phyloP scores from a whole-genome alignment of 2,888 invertebrate species.

The Steinernema scapterisci region DNA sequence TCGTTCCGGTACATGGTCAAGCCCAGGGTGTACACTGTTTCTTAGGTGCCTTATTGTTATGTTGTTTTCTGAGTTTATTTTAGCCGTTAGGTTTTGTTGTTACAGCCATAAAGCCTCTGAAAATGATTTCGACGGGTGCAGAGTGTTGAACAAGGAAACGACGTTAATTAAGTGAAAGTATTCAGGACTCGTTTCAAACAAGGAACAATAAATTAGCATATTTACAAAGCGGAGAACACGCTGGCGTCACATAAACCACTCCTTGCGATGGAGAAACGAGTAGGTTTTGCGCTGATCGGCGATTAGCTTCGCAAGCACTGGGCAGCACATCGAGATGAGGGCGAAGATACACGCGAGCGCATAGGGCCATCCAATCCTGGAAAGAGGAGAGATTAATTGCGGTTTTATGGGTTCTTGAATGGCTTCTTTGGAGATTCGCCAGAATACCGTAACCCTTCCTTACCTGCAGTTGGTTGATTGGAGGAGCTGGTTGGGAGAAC shows the following conservation, averaged over 20 bases:
- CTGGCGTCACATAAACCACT: slow-evolving; percentile 11
- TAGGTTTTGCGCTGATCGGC: slow-evolving; percentile 40
- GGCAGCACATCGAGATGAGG: slow-evolving; percentile 42
- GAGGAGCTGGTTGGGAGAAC: slow-evolving; percentile 41
- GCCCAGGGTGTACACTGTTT: slow-evolving; percentile 60
- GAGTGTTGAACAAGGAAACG: background rate
- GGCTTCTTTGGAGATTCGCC: background rate
- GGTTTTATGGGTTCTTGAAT: slow-evolving; percentile 1
- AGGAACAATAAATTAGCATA: slow-evolving; percentile 9
- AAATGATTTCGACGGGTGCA: background rate
- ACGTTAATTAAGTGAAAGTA: background rate
- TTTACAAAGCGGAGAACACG: background rate
- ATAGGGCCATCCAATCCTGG: slow-evolving; percentile 46
- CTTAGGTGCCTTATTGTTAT: slow-evolving; percentile 40
- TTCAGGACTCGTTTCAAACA: background rate
- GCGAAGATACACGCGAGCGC: slow-evolving; percentile 43
- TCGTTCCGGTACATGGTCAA: slow-evolving; percentile 60
- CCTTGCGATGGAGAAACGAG: slow-evolving; percentile 28
- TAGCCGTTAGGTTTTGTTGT: slow-evolving; percentile 5
- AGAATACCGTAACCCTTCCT: background rate
- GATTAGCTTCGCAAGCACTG: slow-evolving; percentile 40
- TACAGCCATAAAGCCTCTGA: background rate
- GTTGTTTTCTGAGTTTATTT: background rate
- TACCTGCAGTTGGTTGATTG: slow-evolving; percentile 42
- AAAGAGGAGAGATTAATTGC: slow-evolving; percentile 2